phyloP scores from a whole-genome alignment of 1,140 invertebrate genomes.

The Papilio aristodemus region DNA sequence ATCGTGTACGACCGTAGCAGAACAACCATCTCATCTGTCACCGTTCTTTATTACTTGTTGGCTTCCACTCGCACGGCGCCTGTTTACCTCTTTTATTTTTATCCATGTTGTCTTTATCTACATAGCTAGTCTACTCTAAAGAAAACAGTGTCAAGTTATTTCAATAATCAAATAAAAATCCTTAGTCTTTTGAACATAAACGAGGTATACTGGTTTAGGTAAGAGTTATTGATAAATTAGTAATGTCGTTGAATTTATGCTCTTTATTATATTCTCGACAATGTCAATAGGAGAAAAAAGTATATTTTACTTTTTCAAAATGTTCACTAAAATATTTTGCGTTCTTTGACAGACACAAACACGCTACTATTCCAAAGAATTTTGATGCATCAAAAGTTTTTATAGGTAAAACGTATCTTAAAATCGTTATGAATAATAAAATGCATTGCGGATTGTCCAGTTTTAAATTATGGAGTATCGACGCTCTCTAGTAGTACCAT shows the following conservation, averaged over 20 bases:
- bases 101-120: neutral
- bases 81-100: slow-evolving; percentile 10
- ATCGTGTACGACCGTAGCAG: slow-evolving; percentile 12
- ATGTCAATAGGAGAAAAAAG: too few species aligned
- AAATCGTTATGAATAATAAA: neutral
- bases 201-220: too few species aligned
- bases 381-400: neutral
- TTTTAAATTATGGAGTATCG: neutral
- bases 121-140: neutral
- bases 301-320: too few species aligned
- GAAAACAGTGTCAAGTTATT: too few species aligned
- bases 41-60: slow-evolving; percentile 19
- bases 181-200: too few species aligned
- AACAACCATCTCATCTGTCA: slow-evolving; percentile 23
- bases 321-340: too few species aligned
- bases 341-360: too few species aligned
- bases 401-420: neutral
- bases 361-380: neutral
- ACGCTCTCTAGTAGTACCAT: neutral
- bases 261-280: too few species aligned
- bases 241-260: too few species aligned
- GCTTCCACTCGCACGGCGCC: neutral
- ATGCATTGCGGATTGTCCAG: neutral
- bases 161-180: too few species aligned
- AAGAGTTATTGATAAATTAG: too few species aligned